Conservation (phyloP, 2,113 vertebrate genomes). For the Odontesthes bonariensis region DNA sequence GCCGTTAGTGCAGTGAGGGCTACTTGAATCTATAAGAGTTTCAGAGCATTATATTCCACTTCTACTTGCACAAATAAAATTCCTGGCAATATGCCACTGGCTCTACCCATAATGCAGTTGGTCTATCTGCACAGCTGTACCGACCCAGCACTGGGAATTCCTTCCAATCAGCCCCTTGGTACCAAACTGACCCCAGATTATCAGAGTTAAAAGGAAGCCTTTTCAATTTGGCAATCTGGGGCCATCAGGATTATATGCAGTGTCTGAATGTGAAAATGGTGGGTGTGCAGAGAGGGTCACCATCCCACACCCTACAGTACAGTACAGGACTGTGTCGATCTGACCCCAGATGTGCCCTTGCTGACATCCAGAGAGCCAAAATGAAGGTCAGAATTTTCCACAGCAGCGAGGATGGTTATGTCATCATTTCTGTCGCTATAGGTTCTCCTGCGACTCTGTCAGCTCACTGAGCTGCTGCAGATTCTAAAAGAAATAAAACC, state of each 20-base stretch:
- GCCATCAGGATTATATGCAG: conserved; percentile 3
- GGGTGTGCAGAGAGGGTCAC: conserved; percentile 48
- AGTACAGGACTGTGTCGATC: conserved; percentile 26
- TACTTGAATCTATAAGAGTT: background rate
- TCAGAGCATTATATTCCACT: conserved; percentile 1
- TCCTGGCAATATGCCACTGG: background rate
- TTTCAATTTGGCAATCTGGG: background rate
- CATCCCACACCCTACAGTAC: conserved; percentile 37
- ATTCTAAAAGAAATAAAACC: conserved; percentile 12
- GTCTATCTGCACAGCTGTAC: conserved; percentile 28
- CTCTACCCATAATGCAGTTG: background rate
- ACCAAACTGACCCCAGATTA: conserved; percentile 28
- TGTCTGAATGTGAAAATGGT: conserved; percentile 67
- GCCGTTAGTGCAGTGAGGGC: too few relatives aligned
- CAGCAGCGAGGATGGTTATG: conserved; percentile 35
- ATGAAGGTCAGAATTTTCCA: conserved; percentile 65
- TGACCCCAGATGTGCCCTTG: conserved; percentile 34
- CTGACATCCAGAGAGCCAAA: conserved; percentile 32
- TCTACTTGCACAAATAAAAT: background rate
- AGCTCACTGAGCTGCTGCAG: conserved; percentile 6
- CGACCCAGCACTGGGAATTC: conserved; percentile 11
- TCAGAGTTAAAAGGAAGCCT: conserved; percentile 30
- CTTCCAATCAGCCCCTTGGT: background rate
- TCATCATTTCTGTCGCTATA: conserved; percentile 20
- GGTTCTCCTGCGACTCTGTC: conserved; percentile 3